Evolutionary conservation across 2,888 invertebrate genomes (phyloP).

Genomic region (Mellilla xanthometata): DNA sequence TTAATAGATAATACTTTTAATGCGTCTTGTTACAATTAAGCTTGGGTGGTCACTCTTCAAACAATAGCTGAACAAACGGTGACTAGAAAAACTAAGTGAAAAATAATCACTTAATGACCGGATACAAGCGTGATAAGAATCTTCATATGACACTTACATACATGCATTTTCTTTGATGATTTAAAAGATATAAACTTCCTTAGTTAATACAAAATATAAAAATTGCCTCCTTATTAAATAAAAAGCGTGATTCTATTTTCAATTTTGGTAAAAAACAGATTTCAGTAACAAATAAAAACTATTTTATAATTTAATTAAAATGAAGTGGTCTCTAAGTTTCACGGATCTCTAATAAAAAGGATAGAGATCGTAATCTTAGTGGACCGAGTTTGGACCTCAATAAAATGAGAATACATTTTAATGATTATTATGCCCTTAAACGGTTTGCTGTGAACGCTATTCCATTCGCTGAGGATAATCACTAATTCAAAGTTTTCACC

Average conservation of each 20-base stretch:
- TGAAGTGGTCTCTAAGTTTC: conserved; percentile 3
- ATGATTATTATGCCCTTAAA: conserved; percentile 79
- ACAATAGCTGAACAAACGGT: background rate
- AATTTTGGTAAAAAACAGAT: too few relatives aligned
- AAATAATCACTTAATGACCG: conserved; percentile 29
- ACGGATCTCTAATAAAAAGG: conserved; percentile 64
- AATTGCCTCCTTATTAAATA: too few relatives aligned
- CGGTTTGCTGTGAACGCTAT: conserved; percentile 63
- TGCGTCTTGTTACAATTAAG: background rate
- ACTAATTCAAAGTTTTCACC: conserved; percentile 66
- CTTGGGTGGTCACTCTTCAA: background rate
- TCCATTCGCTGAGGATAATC: conserved; percentile 60
- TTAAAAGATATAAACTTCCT: background rate
- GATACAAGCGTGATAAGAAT: conserved; percentile 27
- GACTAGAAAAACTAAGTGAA: conserved; percentile 23
- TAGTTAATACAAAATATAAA: too few relatives aligned
- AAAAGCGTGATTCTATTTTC: too few relatives aligned
- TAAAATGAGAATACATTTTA: conserved; percentile 77
- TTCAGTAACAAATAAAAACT: too few relatives aligned
- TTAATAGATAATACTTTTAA: background rate
- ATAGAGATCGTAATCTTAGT: conserved; percentile 77
- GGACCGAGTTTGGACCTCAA: conserved; percentile 69
- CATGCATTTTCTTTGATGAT: conserved; percentile 20
- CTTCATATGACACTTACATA: conserved; percentile 23
- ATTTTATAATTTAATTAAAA: too few relatives aligned